Conservation (phyloP, 2,797 vertebrate species). For the Erethizon dorsatum region DNA sequence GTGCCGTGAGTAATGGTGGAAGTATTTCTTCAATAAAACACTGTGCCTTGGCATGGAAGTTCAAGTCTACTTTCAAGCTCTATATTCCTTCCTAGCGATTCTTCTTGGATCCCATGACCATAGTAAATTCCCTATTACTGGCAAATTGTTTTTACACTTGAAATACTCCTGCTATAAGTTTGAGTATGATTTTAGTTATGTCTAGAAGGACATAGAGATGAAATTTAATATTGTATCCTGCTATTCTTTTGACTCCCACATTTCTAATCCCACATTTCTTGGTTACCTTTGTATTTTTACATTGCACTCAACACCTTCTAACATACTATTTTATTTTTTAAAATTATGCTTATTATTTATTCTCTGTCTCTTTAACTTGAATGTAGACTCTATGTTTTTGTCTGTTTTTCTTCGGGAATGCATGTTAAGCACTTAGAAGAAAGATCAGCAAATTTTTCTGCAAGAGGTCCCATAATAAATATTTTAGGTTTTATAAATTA, state of each 20-base stretch:
- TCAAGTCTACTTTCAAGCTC: not conserved
- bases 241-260: not conserved
- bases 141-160: slow-evolving; percentile 46
- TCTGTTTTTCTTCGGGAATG: not conserved
- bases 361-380: not conserved
- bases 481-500: not conserved
- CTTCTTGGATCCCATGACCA: not conserved
- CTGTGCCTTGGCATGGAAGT: not conserved
- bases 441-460: not conserved
- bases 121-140: not conserved
- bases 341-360: slow-evolving; percentile 18
- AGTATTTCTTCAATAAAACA: slow-evolving; percentile 10
- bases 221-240: not conserved
- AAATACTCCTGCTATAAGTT: not conserved
- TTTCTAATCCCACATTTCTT: not conserved
- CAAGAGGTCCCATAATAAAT: not conserved
- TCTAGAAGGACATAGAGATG: slow-evolving; percentile 10
- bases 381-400: not conserved
- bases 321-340: not conserved
- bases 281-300: not conserved
- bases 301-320: not conserved
- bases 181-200: slow-evolving; percentile 15
- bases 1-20: not conserved
- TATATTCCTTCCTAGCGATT: not conserved
- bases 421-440: slow-evolving; percentile 6